These are phyloP conservation scores for Anodontia alba DNA, from an alignment of 2,888 invertebrate species.

Conservation along the genomic window DNA sequence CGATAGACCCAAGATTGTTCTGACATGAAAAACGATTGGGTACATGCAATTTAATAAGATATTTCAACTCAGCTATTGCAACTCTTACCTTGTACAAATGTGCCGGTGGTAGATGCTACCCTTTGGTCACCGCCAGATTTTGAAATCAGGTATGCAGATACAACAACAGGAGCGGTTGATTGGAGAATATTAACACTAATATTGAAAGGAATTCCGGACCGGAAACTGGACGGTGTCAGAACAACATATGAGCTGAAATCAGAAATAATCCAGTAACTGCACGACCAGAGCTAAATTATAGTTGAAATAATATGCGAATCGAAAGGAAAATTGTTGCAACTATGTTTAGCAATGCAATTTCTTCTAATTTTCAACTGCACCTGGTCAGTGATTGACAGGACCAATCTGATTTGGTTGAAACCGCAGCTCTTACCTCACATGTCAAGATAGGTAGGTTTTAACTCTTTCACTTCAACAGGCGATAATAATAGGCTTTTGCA, in stretches of 20 bases:
- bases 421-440: no score
- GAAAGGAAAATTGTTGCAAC: background rate
- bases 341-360: background rate
- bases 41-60: no score
- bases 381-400: no score
- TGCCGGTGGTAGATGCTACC: slow-evolving; percentile 35
- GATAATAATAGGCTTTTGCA: no score
- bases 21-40: no score
- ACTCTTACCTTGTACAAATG: slow-evolving; percentile 61
- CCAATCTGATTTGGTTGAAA: no score
- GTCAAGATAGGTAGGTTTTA: no score
- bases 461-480: no score
- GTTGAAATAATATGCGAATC: background rate
- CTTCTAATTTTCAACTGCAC: no score
- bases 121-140: slow-evolving; percentile 31
- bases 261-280: no score
- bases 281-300: background rate
- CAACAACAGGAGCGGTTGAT: slow-evolving; percentile 50
- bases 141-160: slow-evolving; percentile 55
- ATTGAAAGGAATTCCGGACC: slow-evolving; percentile 82
- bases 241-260: slow-evolving; percentile 77
- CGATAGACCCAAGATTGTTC: no score
- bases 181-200: slow-evolving; percentile 83
- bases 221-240: slow-evolving; percentile 82
- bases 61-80: no score